Evolutionary conservation across 2,888 invertebrate species (phyloP).

Genomic region (Athripsodes cinereus): DNA sequence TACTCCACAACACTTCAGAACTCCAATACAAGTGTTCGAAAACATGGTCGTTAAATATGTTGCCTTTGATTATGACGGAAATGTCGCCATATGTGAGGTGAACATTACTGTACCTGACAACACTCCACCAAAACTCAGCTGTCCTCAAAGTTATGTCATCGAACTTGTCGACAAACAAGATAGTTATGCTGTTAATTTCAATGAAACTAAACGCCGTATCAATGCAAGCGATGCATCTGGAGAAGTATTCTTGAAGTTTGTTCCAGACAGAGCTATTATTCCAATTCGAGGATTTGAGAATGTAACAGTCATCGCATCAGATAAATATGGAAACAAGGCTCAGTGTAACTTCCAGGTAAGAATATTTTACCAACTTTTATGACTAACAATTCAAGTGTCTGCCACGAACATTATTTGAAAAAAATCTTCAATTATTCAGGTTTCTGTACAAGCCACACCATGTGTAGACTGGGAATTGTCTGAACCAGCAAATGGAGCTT

Average conservation of each 20-base stretch:
- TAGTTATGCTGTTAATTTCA: constrained; percentile 85
- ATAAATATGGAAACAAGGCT: constrained; percentile 82
- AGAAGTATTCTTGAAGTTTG: constrained; percentile 74
- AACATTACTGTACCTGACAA: constrained; percentile 93
- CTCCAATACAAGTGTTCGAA: constrained; percentile 81
- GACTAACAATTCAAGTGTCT: constrained; percentile 52
- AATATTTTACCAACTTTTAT: background rate
- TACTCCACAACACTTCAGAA: constrained; percentile 85
- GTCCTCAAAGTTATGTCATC: constrained; percentile 91
- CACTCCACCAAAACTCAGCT: constrained; percentile 83
- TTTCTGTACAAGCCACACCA: constrained; percentile 86
- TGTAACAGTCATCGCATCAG: constrained; percentile 83
- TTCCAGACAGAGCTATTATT: constrained; percentile 79
- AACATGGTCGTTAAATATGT: constrained; percentile 92
- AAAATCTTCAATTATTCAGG: constrained; percentile 38
- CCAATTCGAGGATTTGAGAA: constrained; percentile 85
- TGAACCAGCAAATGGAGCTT: constrained; percentile 80
- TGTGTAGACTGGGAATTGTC: constrained; percentile 94
- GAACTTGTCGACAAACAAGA: constrained; percentile 87
- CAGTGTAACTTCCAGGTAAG: constrained; percentile 85
- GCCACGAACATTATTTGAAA: constrained; percentile 35
- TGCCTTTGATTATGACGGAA: constrained; percentile 95
- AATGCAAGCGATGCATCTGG: constrained; percentile 86
- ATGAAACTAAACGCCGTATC: constrained; percentile 77
- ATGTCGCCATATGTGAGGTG: constrained; percentile 94